phyloP scores from a whole-genome alignment of 2,888 invertebrate species.

The Drosophila longiperda region DNA sequence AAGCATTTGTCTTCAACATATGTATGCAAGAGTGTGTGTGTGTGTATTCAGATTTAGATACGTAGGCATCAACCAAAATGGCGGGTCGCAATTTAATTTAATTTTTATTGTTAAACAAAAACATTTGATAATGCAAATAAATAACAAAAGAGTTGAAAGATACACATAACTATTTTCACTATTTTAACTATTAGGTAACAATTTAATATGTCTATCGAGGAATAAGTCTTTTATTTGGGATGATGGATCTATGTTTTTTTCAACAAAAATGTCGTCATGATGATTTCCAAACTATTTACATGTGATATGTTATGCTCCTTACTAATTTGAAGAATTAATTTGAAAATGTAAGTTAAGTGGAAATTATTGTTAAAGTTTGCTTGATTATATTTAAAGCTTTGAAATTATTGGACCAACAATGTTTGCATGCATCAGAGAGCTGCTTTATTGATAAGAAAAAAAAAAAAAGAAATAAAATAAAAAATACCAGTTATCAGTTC shows the following conservation, averaged over 20 bases:
- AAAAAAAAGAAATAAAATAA: not conserved
- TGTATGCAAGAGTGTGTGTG: not conserved
- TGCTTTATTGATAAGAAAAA: slow-evolving; percentile 16
- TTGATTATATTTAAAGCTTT: not conserved
- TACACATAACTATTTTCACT: not conserved
- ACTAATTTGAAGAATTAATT: not conserved
- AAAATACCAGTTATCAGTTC: slow-evolving; percentile 32
- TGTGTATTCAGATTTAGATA: not conserved
- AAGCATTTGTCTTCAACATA: slow-evolving; percentile 11
- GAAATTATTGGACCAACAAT: not conserved
- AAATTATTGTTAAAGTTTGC: not conserved
- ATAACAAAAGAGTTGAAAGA: not conserved
- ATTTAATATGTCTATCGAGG: not conserved
- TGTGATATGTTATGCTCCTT: not conserved
- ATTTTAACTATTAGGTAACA: not conserved
- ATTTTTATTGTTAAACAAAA: slow-evolving; percentile 19
- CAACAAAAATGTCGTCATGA: too few relatives aligned
- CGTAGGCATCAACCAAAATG: slow-evolving; percentile 25
- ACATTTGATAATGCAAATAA: slow-evolving; percentile 10
- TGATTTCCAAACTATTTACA: not conserved
- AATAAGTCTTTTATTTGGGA: not conserved
- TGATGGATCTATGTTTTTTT: not conserved
- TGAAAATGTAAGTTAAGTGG: not conserved
- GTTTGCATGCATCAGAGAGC: not conserved
- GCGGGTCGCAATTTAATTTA: slow-evolving; percentile 36